These are phyloP conservation scores for Benthosema pterotum DNA, from an alignment of 2,797 vertebrate species.

Conservation along the genomic window DNA sequence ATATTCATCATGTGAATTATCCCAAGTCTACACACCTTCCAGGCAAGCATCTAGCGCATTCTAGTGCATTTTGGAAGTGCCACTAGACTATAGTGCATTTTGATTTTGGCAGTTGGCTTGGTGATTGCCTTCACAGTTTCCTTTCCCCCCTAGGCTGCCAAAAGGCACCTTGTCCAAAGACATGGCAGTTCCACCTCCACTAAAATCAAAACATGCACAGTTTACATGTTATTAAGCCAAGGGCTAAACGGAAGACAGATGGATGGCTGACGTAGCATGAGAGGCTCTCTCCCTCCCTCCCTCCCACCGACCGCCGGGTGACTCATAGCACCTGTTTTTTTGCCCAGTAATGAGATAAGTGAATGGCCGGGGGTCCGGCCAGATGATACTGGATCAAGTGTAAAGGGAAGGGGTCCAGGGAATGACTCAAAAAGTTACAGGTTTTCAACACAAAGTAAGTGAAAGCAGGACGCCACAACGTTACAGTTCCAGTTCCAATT, in stretches of 20 bases:
- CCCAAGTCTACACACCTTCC: too few species aligned
- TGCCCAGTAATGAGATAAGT: constrained; percentile 46
- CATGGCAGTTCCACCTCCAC: constrained; percentile 41
- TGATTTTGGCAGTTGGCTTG: too few species aligned
- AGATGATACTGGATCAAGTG: constrained; percentile 47
- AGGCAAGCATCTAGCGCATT: too few species aligned
- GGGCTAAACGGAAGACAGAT: constrained; percentile 48
- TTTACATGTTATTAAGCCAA: constrained; percentile 46
- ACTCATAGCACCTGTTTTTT: constrained; percentile 57
- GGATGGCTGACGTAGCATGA: constrained; percentile 52
- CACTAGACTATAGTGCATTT: too few species aligned
- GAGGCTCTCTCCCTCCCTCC: background rate
- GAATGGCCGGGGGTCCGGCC: constrained; percentile 30
- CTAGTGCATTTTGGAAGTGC: too few species aligned
- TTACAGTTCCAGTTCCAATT: constrained; percentile 1
- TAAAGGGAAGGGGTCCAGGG: constrained; percentile 37
- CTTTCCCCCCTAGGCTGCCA: constrained; percentile 39
- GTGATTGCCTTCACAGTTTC: constrained; percentile 63
- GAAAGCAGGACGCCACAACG: constrained; percentile 39
- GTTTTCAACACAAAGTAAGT: constrained; percentile 49
- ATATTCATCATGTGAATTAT: too few species aligned
- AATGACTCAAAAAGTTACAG: constrained; percentile 61
- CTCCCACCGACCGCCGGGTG: too few species aligned
- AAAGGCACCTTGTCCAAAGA: constrained; percentile 49
- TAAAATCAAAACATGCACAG: constrained; percentile 55